Base-by-base conservation (phyloP, 2,888 invertebrate genomes). In the Pherbina coryleti region DNA sequence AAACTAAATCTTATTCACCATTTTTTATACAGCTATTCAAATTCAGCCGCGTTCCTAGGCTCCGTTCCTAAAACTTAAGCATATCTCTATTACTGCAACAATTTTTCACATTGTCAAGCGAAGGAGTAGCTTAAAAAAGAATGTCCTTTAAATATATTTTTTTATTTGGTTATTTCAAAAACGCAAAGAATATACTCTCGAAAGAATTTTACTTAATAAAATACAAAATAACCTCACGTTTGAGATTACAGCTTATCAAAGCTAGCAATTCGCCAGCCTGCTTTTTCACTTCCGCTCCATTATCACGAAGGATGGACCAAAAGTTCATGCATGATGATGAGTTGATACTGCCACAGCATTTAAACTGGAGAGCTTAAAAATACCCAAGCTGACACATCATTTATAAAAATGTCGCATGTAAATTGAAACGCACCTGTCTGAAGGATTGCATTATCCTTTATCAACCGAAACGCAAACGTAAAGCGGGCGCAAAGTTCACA, bases 231-330 rank as follows among this genome's bases (percentile, higher is more conserved):
- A 83, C 84, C 84, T 84, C 85, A 85, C 86, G 86, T 85, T 85
- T 85, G 84, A 85, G 85, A 85, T 85, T 85, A 85, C 85, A 86
- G 83, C 85, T 85, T 85, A 86, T 85, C 86, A 85, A 85, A 86
- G 85, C 83, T 85, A 84, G 14, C 44, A 44, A 14, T 44, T 14
- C 44, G 1, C 44, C 44, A 44, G 44, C 14, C 44, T 84, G 84
- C 82, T 83, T 37, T 49, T 57, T 17, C 66, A 31, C 31, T 5
- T 4, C 28, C 22, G n/a, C 49, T 28, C 31, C 53, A 31, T 22
- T 31, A 25, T 2, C 37, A 22, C 34, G 34, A 53, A 28, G 34
- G 5, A 37, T 31, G 14, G n/a, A 69, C 25, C 34, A 57, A 66
- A 75, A 31, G 19, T 51, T 19, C 19, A 60, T 28, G 31, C 19